These are phyloP conservation scores for Morpho deidamia DNA, from an alignment of 2,888 invertebrate genomes.

Conservation along the genomic window DNA sequence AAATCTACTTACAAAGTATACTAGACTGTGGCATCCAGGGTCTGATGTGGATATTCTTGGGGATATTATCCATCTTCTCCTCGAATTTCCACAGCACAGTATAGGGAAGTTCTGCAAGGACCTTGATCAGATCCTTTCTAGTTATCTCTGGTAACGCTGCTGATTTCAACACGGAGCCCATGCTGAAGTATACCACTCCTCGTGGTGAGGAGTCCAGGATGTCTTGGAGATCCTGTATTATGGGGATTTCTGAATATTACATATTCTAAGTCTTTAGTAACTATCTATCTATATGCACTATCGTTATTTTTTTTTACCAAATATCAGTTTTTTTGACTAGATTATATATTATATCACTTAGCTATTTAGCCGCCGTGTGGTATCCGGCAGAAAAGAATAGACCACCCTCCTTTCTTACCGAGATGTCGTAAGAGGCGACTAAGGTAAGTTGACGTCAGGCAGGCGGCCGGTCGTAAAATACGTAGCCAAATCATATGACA, in stretches of 20 bases:
- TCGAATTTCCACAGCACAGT: constrained; percentile 76
- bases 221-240: constrained; percentile 46
- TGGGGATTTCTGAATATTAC: background rate
- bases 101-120: constrained; percentile 41
- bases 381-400: too few species aligned
- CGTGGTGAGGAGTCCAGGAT: constrained; percentile 43
- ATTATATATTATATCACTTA: too few species aligned
- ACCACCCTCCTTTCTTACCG: too few species aligned
- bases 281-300: too few species aligned
- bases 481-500: too few species aligned
- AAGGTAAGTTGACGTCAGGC: too few species aligned
- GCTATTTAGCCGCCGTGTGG: too few species aligned
- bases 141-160: constrained; percentile 31
- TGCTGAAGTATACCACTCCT: constrained; percentile 59
- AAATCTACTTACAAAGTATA: constrained; percentile 52
- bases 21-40: constrained; percentile 75
- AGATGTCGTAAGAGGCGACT: too few species aligned
- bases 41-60: constrained; percentile 59
- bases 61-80: constrained; percentile 43
- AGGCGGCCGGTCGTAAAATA: too few species aligned
- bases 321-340: too few species aligned
- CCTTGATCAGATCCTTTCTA: constrained; percentile 33
- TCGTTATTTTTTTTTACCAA: too few species aligned
- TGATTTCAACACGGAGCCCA: constrained; percentile 51
- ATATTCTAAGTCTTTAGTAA: too few species aligned